Base-by-base conservation (phyloP, 2,797 vertebrate species). In the Acrocephalus scirpaceus region DNA sequence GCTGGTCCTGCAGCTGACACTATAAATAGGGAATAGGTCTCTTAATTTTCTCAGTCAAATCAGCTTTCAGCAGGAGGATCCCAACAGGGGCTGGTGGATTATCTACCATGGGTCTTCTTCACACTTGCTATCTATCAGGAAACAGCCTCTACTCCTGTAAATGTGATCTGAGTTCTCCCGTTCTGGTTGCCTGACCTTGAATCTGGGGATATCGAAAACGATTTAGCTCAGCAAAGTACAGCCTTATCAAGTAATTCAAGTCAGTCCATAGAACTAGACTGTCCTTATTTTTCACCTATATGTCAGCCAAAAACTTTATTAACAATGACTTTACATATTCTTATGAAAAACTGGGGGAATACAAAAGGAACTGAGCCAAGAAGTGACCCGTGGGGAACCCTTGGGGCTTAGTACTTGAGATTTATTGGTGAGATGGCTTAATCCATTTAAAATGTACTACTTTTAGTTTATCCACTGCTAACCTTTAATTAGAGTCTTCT, bases 1-100 rank as follows among this genome's bases (percentile, higher is more conserved):
- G 1, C 16, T 10, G 1, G 32, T 67, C 32, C 48, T 2, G 1
- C 27, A 40, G 2, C 0, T 8, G 27, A 50, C 3, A 7, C 10
- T 42, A 38, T 45, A 74, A 91, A 76, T 9, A 93, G 13, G 10
- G 32, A 86, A 34, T 0, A 54, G 10, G 17, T 22, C 12, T 82
- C 21, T 64, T 62, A n/a, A 64, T 70, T 79, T 96, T 85, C 53
- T 70, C 47, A 73, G 30, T 53, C 64, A 77, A 92, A 87, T 23
- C 26, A 84, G 38, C 21, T 69, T 74, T 86, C 62, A 92, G 40
- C 40, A 51, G 38, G 40, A 82, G 64, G 48, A 73, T 78, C 62
- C 51, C 27, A 82, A 11, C 6, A 45, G 57, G 17, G 29, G 15
- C 16, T 10, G 0, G 8, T 57, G 42, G 34, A 23, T 92, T 95